Conservation (phyloP, 2,797 vertebrate genomes). For the Phrynocephalus guinanensis region DNA sequence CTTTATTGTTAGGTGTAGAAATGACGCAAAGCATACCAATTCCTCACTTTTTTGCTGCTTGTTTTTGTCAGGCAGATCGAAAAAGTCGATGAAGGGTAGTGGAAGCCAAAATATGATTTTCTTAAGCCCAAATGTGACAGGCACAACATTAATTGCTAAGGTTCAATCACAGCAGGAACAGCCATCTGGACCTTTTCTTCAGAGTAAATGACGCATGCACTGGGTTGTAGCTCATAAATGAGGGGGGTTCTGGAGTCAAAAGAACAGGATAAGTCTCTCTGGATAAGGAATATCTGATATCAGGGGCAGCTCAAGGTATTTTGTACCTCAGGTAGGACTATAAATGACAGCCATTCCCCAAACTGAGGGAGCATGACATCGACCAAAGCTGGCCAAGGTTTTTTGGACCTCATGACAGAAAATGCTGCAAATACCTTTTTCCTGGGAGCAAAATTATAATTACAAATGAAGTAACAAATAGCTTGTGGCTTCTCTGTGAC, state of each 20-base stretch:
- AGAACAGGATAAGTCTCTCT: not conserved
- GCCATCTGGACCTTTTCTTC: slow-evolving; percentile 55
- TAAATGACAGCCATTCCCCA: too few species aligned
- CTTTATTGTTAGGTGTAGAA: too few species aligned
- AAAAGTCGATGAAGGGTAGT: slow-evolving; percentile 37
- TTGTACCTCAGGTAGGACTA: too few species aligned
- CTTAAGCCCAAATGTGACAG: not conserved
- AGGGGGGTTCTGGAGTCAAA: not conserved
- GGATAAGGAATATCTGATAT: slow-evolving; percentile 19
- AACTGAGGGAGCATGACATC: too few species aligned
- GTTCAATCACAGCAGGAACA: slow-evolving; percentile 70
- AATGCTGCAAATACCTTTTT: too few species aligned
- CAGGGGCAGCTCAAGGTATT: too few species aligned
- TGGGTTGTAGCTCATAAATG: slow-evolving; percentile 56
- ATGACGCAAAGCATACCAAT: not conserved
- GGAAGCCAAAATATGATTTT: not conserved
- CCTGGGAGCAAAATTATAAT: too few species aligned
- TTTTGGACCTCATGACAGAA: too few species aligned
- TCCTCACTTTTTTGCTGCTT: not conserved
- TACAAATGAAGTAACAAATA: too few species aligned
- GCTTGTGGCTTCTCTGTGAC: too few species aligned
- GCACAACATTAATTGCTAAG: slow-evolving; percentile 30
- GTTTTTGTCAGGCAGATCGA: not conserved
- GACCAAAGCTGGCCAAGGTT: too few species aligned
- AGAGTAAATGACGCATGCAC: slow-evolving; percentile 75